Percentiles rank a stretch among this genome's conserved stretches.
Evolutionary conservation across 2,797 vertebrate species (phyloP).

Genomic region (Premnoplex brunnescens): DNA sequence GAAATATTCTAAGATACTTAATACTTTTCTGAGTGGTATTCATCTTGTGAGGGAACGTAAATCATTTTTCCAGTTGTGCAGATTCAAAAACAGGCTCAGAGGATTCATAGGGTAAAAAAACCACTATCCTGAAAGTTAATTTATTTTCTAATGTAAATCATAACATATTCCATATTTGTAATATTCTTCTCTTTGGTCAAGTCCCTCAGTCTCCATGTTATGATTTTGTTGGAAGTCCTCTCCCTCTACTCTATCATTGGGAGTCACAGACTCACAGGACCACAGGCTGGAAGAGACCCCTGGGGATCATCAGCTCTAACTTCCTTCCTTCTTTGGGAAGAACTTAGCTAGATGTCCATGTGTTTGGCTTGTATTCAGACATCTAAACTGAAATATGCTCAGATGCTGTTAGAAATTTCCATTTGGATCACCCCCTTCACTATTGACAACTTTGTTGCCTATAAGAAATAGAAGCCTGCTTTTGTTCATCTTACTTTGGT

Average conservation of each 20-base stretch:
- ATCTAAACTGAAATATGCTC: background rate
- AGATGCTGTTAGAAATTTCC: background rate
- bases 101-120: background rate
- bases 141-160: background rate
- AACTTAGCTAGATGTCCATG: background rate
- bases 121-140: background rate
- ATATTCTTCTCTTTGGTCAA: background rate
- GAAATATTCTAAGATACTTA: background rate
- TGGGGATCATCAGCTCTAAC: background rate
- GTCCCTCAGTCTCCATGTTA: background rate
- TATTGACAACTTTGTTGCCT: background rate
- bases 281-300: background rate
- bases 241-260: background rate
- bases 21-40: background rate
- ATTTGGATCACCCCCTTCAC: background rate
- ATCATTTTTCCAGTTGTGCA: background rate
- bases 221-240: background rate
- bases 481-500: background rate
- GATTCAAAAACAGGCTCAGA: background rate
- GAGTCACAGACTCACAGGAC: background rate
- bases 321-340: background rate
- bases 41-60: background rate
- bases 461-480: background rate
- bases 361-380: background rate
- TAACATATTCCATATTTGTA: background rate